These are phyloP conservation scores for Mungos mungo DNA, from an alignment of 2,113 vertebrate species.

Conservation along the genomic window DNA sequence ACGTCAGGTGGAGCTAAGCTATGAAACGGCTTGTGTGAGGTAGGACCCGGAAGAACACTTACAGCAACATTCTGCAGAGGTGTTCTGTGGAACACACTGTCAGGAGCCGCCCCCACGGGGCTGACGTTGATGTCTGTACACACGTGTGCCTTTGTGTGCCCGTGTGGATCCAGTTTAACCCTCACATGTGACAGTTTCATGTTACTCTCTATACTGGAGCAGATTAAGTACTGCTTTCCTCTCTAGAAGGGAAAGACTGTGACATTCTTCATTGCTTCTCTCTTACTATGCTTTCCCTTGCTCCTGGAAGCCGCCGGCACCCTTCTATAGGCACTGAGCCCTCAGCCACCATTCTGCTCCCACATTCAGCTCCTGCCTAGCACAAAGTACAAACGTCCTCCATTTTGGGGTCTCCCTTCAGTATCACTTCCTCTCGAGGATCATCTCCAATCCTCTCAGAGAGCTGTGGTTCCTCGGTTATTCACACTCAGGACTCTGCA, in stretches of 20 bases:
- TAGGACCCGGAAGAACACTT: neutral
- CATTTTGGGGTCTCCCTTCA: neutral
- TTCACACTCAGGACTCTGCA: neutral
- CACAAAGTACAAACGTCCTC: neutral
- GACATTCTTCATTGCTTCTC: neutral
- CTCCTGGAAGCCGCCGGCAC: neutral
- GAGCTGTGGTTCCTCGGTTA: neutral
- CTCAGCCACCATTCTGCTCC: neutral
- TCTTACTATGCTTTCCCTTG: neutral
- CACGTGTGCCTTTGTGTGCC: rapidly evolving
- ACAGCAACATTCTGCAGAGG: neutral
- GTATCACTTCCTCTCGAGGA: neutral
- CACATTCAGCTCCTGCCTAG: neutral
- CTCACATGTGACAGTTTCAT: neutral
- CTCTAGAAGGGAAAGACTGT: neutral
- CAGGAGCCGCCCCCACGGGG: neutral
- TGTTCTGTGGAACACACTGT: neutral
- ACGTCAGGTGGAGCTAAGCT: neutral
- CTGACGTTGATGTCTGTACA: rapidly evolving
- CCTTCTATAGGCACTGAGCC: neutral
- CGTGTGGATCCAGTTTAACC: neutral
- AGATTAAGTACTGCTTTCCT: neutral
- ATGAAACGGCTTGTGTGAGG: neutral
- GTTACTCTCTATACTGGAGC: neutral
- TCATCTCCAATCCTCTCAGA: neutral